Evolutionary conservation across 2,888 invertebrate genomes (phyloP).

Genomic region (Tyria jacobaeae): DNA sequence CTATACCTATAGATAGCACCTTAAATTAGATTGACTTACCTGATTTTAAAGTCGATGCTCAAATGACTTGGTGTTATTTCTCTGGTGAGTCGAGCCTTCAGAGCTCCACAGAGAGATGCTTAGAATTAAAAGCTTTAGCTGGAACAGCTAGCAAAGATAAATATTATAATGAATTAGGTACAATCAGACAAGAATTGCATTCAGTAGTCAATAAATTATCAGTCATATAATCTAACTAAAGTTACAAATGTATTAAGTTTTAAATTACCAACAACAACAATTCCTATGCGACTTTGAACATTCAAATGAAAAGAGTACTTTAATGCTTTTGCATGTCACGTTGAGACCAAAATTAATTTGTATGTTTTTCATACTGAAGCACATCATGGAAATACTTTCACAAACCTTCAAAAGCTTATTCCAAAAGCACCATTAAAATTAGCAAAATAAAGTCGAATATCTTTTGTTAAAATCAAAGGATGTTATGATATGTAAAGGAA

Average conservation of each 20-base stretch:
- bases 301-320: conserved; percentile 19
- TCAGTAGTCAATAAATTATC: no score
- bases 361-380: conserved; percentile 38
- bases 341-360: conserved; percentile 43
- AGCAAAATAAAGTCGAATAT: not conserved
- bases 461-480: not conserved
- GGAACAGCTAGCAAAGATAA: not conserved
- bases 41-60: not conserved
- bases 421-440: not conserved
- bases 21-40: not conserved
- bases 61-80: not conserved
- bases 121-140: not conserved
- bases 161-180: no score
- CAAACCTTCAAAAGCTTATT: not conserved
- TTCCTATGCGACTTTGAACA: conserved; percentile 6
- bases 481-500: conserved; percentile 14
- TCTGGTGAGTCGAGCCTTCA: no score
- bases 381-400: conserved; percentile 2
- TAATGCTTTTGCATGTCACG: conserved; percentile 20
- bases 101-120: not conserved
- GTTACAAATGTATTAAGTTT: no score
- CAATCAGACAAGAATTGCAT: no score
- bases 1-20: no score
- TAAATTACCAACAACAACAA: not conserved
- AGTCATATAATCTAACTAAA: no score